phyloP scores from a whole-genome alignment of 2,888 invertebrate species.

The Dorcus parallelipipedus region DNA sequence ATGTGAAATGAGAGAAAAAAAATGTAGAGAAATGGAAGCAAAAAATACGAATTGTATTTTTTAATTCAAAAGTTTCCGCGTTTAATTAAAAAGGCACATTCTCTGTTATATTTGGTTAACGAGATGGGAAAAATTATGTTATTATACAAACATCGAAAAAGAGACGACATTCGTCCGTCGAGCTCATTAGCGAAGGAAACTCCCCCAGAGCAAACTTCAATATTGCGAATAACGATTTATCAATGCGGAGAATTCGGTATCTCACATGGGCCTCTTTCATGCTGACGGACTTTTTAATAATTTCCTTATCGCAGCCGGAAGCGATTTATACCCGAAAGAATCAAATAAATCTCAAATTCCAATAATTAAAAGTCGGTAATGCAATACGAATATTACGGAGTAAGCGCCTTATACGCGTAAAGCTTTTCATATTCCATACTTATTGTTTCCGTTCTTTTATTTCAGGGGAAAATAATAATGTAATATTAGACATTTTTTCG shows the following conservation, averaged over 20 bases:
- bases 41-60: too few species aligned
- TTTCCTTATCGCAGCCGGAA: neutral
- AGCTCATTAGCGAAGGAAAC: conserved; percentile 18
- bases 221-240: conserved; percentile 28
- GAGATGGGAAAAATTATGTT: too few species aligned
- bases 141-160: too few species aligned
- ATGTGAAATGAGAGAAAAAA: too few species aligned
- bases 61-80: too few species aligned
- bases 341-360: conserved; percentile 6
- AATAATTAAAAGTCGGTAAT: conserved; percentile 12
- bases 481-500: conserved; percentile 17
- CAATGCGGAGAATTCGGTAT: conserved; percentile 18
- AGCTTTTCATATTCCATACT: neutral
- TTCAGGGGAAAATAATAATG: conserved; percentile 14
- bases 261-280: conserved; percentile 12
- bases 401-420: conserved; percentile 5
- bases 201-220: conserved; percentile 28
- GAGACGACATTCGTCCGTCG: neutral
- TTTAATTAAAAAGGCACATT: too few species aligned
- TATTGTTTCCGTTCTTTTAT: conserved; percentile 4
- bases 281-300: neutral
- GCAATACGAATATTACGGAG: conserved; percentile 4
- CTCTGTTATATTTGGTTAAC: too few species aligned
- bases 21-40: too few species aligned
- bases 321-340: neutral